Base-by-base conservation (phyloP, 2,888 invertebrate species). In the Caenorhabditis plicata region DNA sequence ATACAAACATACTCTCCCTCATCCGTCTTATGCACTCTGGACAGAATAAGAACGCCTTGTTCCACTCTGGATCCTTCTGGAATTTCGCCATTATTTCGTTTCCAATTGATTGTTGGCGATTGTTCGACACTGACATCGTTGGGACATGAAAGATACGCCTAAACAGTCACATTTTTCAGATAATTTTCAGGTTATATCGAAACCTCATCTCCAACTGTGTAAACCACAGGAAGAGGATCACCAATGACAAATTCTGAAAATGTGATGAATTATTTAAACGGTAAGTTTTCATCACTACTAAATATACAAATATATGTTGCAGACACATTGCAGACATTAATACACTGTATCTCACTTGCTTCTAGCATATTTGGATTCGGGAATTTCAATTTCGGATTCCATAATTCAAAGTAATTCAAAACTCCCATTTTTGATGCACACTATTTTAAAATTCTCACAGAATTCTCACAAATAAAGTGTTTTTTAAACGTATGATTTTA, bases 1-100 rank as follows among this genome's bases (percentile, higher is more conserved):
- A n/a, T n/a, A n/a, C n/a, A n/a, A n/a, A 61, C 67, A 39, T 29
- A 68, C 64, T 51, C 46, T 55, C 68, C 68, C 38, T 68, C 68
- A 51, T 68, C 68, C 19, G 49, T 33, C 13, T 40, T 39, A 19
- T 55, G 50, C 5, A 71, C 60, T 1, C 46, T 26, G 7, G 65
- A 64, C 5, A 71, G 35, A 25, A 62, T 41, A 9, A 71, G 47
- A n/a, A 71, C 61, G 38, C 71, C 71, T 26, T 64, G 58, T 13
- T 51, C 44, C 1, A 68, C 48, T 19, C 25, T 20, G n/a, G 65
- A 48, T 25, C 49, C 62, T 8, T 15, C 1, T 8, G 71, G 66
- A 2, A 68, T 29, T 0, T 58, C 63, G 26, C 61, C 68, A 11
- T 51, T 52, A 8, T 22, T 31, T 15, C 43, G 42, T 3, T 44